Base-by-base conservation (phyloP, 2,113 vertebrate species). In the Hirundichthys speculiger region DNA sequence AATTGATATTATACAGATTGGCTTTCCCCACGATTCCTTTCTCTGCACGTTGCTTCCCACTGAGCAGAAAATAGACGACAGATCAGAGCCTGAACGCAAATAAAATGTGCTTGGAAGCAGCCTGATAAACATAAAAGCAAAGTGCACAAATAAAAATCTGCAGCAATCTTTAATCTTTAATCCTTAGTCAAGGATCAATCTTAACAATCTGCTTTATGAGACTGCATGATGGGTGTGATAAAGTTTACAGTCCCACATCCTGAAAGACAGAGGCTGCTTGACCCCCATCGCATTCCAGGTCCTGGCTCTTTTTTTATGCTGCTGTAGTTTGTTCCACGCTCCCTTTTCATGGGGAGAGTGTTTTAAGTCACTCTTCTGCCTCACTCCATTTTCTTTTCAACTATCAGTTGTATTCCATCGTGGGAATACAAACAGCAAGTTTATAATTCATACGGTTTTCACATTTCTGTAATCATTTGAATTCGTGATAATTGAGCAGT, bases 331-430 rank as follows among this genome's bases (percentile, higher is more conserved):
- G 70, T 80, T 75, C 58, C 60, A 11, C 38, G 43, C 73, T 67
- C 19, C 56, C 48, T 63, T 86, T 81, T 87, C 80, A 89, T 78
- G 65, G n/a, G n/a, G n/a, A n/a, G n/a, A n/a, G n/a, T 47, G 72
- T 80, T 71, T 85, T 63, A 79, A 70, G 53, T 58, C 18, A 43
- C 59, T 55, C 67, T 47, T 78, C 53, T 84, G 73, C 70, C 49
- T 76, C 73, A 52, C 54, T 77, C 73, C 52, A 68, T 72, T 80
- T 62, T 84, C 79, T 83, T 70, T 82, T 77, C 34, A 50, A 41
- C 64, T 12, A 15, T 22, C 56, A 42, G 45, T 41, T 10, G 60
- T 41, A 59, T 34, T 34, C 30, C 30, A 34, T 10, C 7, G 43
- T 18, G 41, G 2, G n/a, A 40, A 19, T 20, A 45, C 13, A n/a